phyloP scores from a whole-genome alignment of 2,888 invertebrate genomes.

The Metacarcinus magister region DNA sequence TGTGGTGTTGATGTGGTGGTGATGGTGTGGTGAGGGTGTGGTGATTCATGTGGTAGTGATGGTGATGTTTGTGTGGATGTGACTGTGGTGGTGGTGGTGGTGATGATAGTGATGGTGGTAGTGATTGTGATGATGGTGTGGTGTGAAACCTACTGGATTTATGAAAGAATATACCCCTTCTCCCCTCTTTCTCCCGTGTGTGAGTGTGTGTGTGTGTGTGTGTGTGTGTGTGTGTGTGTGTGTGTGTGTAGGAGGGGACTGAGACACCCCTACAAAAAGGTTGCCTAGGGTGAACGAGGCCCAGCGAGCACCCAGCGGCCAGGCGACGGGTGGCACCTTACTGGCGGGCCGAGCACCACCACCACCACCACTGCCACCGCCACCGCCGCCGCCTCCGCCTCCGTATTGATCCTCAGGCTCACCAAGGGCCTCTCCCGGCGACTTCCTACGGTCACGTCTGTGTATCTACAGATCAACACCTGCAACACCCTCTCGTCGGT shows the following conservation, averaged over 20 bases:
- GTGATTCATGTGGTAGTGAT: background rate
- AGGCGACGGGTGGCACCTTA: slow-evolving; percentile 6
- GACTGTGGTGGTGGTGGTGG: background rate
- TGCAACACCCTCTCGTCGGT: no score
- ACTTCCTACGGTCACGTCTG: background rate
- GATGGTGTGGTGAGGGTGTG: background rate
- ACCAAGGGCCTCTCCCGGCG: slow-evolving; percentile 1
- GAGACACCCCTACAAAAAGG: no score
- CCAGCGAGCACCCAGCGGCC: background rate
- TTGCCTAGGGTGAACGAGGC: no score
- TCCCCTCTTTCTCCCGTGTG: background rate
- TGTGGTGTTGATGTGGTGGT: background rate
- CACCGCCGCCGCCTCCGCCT: background rate
- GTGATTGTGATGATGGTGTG: background rate
- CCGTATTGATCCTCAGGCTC: slow-evolving; percentile 37
- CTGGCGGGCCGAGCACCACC: slow-evolving; percentile 2
- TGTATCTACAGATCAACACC: background rate
- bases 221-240: slow-evolving; percentile 33
- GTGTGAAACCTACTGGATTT: background rate
- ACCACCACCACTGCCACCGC: background rate
- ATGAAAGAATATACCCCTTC: no score
- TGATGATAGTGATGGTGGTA: background rate
- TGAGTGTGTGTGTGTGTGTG: slow-evolving; percentile 18
- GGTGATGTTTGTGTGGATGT: background rate
- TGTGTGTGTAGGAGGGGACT: background rate